These are phyloP conservation scores for Octonoba sinensis DNA, from an alignment of 2,888 invertebrate species.

Conservation along the genomic window DNA sequence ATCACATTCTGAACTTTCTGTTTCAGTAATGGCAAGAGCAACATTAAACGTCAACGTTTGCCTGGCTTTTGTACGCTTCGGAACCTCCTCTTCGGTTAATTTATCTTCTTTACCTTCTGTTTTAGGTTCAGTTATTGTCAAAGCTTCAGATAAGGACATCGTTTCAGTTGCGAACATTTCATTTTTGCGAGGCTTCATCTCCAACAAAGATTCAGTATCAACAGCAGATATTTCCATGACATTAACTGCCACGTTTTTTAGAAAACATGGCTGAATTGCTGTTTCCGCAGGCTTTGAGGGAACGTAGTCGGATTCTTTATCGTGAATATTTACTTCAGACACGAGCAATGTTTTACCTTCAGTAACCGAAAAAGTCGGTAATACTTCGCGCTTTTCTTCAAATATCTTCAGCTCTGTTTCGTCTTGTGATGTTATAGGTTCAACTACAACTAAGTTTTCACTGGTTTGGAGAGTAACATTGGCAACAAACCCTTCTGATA, in stretches of 20 bases:
- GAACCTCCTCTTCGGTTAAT: not conserved
- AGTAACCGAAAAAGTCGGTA: conserved; percentile 29
- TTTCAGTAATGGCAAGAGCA: conserved; percentile 63
- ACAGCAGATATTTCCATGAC: conserved; percentile 43
- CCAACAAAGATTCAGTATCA: conserved; percentile 36
- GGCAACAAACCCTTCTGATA: conserved; percentile 67
- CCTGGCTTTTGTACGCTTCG: conserved; percentile 34
- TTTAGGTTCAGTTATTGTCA: conserved; percentile 49
- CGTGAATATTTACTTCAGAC: conserved; percentile 48
- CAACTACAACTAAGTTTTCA: conserved; percentile 39
- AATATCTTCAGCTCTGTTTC: conserved; percentile 27
- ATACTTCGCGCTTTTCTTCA: not conserved
- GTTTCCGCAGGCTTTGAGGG: conserved; percentile 7
- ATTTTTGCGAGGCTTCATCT: conserved; percentile 11
- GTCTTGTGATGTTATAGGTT: conserved; percentile 32
- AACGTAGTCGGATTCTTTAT: conserved; percentile 54
- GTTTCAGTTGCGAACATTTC: conserved; percentile 22
- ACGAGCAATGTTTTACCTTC: conserved; percentile 35
- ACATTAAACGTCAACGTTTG: conserved; percentile 27
- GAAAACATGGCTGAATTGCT: conserved; percentile 18
- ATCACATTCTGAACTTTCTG: conserved; percentile 52
- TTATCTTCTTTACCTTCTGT: conserved; percentile 24
- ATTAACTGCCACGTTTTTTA: conserved; percentile 49
- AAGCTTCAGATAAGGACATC: conserved; percentile 45
- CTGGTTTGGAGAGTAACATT: conserved; percentile 34